These are phyloP conservation scores for Castor canadensis DNA, from an alignment of 2,113 vertebrate species.

Conservation along the genomic window DNA sequence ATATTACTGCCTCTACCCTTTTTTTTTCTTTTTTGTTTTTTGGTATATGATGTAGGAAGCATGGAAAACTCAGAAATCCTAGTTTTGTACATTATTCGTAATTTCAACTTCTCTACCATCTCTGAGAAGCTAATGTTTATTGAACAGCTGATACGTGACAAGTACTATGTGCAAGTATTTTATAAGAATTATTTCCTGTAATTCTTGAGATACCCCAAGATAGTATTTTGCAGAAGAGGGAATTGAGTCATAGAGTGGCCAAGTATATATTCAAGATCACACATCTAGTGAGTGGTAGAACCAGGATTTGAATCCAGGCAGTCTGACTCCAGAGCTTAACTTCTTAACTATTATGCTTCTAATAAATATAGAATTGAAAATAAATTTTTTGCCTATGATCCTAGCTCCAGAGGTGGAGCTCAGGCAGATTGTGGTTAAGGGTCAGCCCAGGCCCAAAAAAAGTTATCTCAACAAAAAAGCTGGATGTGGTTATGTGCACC, in stretches of 20 bases:
- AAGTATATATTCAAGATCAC: neutral
- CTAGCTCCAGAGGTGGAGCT: too few species aligned
- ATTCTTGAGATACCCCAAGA: neutral
- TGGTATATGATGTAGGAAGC: neutral
- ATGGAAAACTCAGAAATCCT: neutral
- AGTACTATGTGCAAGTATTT: neutral
- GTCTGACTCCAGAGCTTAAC: neutral
- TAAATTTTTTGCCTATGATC: neutral
- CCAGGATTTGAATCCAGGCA: slow-evolving; percentile 27
- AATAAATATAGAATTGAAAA: slow-evolving; percentile 19
- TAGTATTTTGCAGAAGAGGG: neutral
- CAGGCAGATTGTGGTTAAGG: too few species aligned
- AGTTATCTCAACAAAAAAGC: too few species aligned
- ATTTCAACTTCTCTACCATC: neutral
- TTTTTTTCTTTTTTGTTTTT: neutral
- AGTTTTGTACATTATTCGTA: neutral
- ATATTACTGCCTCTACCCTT: neutral
- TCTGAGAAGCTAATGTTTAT: slow-evolving; percentile 8
- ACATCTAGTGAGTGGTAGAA: neutral
- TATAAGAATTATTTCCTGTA: neutral
- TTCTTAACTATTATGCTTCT: neutral
- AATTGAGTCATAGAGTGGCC: neutral
- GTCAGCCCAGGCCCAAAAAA: too few species aligned
- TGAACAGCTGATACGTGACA: neutral
- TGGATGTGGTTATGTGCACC: too few species aligned